Conservation (phyloP, 1,140 invertebrate species). For the Cherax destructor region DNA sequence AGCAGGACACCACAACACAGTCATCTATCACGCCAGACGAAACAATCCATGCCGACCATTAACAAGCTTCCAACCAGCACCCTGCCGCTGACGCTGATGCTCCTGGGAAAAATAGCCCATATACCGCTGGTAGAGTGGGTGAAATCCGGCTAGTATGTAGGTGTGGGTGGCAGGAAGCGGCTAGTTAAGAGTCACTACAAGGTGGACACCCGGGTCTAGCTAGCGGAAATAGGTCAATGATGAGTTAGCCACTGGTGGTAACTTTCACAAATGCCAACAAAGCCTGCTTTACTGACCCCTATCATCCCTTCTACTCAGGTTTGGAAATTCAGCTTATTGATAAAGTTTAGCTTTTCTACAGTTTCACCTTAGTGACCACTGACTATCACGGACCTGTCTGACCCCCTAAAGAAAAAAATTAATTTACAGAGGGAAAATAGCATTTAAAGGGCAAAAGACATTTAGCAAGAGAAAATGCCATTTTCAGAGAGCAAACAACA, state of each 20-base stretch:
- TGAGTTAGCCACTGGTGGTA: background rate
- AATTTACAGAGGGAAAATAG: no score
- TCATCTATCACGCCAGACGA: background rate
- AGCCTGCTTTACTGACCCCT: no score
- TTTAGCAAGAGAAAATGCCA: no score
- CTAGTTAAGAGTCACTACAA: background rate
- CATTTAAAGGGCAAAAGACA: no score
- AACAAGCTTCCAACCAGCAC: background rate
- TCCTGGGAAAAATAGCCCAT: background rate
- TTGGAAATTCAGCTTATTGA: no score
- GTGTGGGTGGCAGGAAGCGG: background rate
- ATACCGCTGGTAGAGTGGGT: background rate
- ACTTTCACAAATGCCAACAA: background rate
- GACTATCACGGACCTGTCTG: no score
- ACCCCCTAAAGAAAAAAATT: no score
- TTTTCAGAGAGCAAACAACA: no score
- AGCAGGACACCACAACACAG: background rate
- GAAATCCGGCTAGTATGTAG: background rate
- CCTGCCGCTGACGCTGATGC: background rate
- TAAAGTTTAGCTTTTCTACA: no score
- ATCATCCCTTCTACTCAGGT: no score
- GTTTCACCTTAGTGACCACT: no score
- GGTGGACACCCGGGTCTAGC: background rate
- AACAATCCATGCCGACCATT: conserved; percentile 10
- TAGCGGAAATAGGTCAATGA: background rate